Conservation (phyloP, 2,888 invertebrate species). For the Drosophila acutilabella region DNA sequence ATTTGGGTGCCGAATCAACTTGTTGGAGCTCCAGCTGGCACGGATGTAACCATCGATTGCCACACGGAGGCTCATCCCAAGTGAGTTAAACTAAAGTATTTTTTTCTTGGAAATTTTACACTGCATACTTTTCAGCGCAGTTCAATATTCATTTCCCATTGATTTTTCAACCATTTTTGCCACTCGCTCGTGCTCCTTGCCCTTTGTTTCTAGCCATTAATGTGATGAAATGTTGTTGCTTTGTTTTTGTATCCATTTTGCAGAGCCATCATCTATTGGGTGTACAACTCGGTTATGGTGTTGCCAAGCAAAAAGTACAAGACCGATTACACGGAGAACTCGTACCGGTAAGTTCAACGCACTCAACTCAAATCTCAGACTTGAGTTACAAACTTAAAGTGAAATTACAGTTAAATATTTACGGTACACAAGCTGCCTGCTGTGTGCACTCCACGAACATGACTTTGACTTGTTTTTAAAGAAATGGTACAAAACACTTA, state of each 20-base stretch:
- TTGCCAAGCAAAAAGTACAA: conserved; percentile 95
- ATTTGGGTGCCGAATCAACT: conserved; percentile 97
- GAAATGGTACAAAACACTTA: no score
- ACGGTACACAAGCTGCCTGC: conserved; percentile 42
- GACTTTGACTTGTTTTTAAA: no score
- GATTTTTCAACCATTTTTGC: neutral
- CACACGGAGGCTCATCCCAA: conserved; percentile 95
- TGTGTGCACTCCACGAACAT: no score
- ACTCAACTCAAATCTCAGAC: neutral
- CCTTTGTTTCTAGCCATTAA: conserved; percentile 11
- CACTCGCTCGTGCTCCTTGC: neutral
- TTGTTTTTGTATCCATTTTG: conserved; percentile 25
- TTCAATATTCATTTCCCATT: conserved; percentile 14
- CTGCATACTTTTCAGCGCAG: conserved; percentile 25
- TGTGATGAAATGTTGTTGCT: conserved; percentile 21
- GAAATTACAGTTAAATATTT: conserved; percentile 65
- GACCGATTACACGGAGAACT: conserved; percentile 93
- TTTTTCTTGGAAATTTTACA: conserved; percentile 16
- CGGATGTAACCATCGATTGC: conserved; percentile 96
- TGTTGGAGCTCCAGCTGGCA: conserved; percentile 95
- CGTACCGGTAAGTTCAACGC: conserved; percentile 88
- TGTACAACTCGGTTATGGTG: conserved; percentile 95
- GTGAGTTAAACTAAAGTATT: conserved; percentile 69
- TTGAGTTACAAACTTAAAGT: no score
- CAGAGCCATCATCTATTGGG: conserved; percentile 96